A percentile compares a stretch with the other conserved stretches of the same genome.
Conservation (phyloP, 1,140 invertebrate genomes). For the Drosophila nikananu region DNA sequence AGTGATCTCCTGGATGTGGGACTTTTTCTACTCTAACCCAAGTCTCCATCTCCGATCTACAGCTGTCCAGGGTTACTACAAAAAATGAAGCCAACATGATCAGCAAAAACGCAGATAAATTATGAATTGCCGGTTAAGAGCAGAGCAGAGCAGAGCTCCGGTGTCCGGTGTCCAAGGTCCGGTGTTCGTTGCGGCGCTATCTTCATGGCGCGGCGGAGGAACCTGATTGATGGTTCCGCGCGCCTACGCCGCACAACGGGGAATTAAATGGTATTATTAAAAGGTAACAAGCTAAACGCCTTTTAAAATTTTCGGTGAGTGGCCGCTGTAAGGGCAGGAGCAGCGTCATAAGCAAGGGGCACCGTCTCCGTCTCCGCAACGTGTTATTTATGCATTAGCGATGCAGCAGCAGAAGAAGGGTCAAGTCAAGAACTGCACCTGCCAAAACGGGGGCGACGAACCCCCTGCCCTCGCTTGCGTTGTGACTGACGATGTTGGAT, state of each 20-base stretch:
- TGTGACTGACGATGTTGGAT: slow-evolving; percentile 34
- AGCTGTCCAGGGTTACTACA: slow-evolving; percentile 56
- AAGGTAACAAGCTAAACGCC: slow-evolving; percentile 83
- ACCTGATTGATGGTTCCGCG: slow-evolving; percentile 76
- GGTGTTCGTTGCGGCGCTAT: slow-evolving; percentile 60
- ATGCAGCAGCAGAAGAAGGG: slow-evolving; percentile 19
- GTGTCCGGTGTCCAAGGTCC: slow-evolving; percentile 10
- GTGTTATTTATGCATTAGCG: slow-evolving; percentile 80
- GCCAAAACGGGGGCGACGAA: slow-evolving; percentile 73
- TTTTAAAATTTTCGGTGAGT: slow-evolving; percentile 75
- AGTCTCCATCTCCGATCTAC: slow-evolving; percentile 18
- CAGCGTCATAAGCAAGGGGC: slow-evolving; percentile 27
- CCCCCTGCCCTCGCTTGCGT: slow-evolving; percentile 18
- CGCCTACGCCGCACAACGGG: slow-evolving; percentile 71
- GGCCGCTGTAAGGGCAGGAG: slow-evolving; percentile 50
- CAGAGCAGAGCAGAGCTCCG: slow-evolving; percentile 1
- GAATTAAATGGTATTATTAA: slow-evolving; percentile 83
- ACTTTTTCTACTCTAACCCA: not conserved
- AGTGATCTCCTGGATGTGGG: slow-evolving; percentile 7
- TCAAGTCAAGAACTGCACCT: slow-evolving; percentile 60
- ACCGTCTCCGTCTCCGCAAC: slow-evolving; percentile 36
- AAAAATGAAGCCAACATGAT: slow-evolving; percentile 74
- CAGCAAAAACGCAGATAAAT: slow-evolving; percentile 70
- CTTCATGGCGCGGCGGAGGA: slow-evolving; percentile 29
- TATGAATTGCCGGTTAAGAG: slow-evolving; percentile 68